Conservation (phyloP, 1,140 invertebrate species). For the Steinernema feltiae region DNA sequence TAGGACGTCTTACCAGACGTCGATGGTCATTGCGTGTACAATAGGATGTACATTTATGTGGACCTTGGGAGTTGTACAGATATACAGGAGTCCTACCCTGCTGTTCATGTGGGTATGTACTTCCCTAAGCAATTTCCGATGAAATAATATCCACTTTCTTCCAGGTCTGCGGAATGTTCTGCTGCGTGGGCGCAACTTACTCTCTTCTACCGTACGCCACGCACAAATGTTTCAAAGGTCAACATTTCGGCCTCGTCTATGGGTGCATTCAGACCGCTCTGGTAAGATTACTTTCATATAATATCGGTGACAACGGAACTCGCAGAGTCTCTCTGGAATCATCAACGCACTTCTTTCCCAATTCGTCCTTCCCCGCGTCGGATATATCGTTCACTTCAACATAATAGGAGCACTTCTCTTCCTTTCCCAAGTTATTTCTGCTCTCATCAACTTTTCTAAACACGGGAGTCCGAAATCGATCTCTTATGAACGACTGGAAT, state of each 20-base stretch:
- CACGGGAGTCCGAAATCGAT: not conserved
- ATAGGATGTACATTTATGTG: conserved; percentile 25
- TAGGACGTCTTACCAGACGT: conserved; percentile 38
- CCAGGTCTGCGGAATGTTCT: conserved; percentile 33
- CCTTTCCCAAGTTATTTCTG: not conserved
- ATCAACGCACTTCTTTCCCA: conserved; percentile 37
- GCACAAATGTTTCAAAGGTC: conserved; percentile 30
- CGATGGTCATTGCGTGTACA: conserved; percentile 28
- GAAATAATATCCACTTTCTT: conserved; percentile 18
- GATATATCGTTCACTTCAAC: conserved; percentile 6
- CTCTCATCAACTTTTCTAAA: not conserved
- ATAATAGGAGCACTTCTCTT: not conserved
- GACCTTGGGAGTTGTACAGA: conserved; percentile 19
- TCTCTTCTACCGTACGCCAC: conserved; percentile 35
- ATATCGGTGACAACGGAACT: not conserved
- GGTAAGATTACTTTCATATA: conserved; percentile 17
- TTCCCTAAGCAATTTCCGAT: not conserved
- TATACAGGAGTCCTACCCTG: conserved; percentile 22
- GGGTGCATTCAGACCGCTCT: conserved; percentile 29
- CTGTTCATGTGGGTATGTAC: conserved; percentile 22
- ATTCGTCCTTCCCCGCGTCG: conserved; percentile 27
- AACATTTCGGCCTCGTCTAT: conserved; percentile 33
- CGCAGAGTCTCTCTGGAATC: conserved; percentile 32
- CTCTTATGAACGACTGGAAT: not conserved
- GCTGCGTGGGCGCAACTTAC: conserved; percentile 37